Conservation (phyloP, 2,113 vertebrate genomes). For the Diphyllodes magnificus region DNA sequence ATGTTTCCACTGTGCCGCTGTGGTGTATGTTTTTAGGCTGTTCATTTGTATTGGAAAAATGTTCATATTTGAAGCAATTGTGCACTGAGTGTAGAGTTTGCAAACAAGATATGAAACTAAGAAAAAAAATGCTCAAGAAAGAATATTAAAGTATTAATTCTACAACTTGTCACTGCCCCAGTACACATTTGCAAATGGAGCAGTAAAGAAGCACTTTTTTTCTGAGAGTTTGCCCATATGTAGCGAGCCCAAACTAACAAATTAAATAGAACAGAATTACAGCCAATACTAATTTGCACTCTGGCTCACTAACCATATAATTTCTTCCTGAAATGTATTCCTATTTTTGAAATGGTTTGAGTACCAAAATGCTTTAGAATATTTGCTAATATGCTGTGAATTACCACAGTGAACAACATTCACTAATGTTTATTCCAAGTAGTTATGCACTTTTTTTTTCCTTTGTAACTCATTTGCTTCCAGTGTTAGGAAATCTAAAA, state of each 20-base stretch:
- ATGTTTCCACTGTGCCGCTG: neutral
- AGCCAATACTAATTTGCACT: neutral
- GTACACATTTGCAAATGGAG: slow-evolving; percentile 20
- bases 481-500: neutral
- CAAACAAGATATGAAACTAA: slow-evolving; percentile 20
- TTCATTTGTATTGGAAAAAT: slow-evolving; percentile 51
- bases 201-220: neutral
- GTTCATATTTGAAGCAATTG: slow-evolving; percentile 22
- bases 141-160: slow-evolving; percentile 63
- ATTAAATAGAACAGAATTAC: slow-evolving; percentile 9
- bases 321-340: slow-evolving; percentile 14
- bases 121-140: neutral
- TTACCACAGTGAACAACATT: neutral
- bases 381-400: slow-evolving; percentile 10
- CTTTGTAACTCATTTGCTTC: neutral
- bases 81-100: neutral
- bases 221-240: neutral
- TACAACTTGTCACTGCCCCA: neutral
- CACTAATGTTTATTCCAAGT: neutral
- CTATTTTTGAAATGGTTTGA: neutral
- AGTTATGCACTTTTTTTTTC: neutral
- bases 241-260: neutral
- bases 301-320: neutral
- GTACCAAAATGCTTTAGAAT: neutral
- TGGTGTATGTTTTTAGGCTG: neutral